These are phyloP conservation scores for Lates japonicus DNA, from an alignment of 2,797 vertebrate genomes.

Conservation along the genomic window DNA sequence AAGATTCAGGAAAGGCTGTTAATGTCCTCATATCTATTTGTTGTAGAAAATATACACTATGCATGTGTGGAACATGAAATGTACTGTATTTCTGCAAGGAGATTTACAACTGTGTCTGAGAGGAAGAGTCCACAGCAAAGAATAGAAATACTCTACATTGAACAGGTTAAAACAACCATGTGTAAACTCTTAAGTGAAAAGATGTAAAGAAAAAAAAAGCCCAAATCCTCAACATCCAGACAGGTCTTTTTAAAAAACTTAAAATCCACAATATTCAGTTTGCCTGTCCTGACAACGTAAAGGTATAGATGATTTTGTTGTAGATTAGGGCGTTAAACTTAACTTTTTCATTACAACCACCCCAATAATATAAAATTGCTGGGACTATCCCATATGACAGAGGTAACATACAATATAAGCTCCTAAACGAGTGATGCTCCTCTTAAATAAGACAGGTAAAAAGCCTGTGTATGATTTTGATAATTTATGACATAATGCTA, in stretches of 20 bases:
- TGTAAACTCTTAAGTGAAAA: background rate
- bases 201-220: too few species aligned
- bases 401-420: background rate
- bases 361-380: background rate
- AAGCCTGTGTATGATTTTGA: background rate
- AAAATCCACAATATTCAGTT: too few species aligned
- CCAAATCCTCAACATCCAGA: too few species aligned
- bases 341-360: background rate
- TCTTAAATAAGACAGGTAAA: slow-evolving; percentile 14
- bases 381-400: background rate
- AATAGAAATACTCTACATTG: too few species aligned
- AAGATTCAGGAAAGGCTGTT: background rate
- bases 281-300: too few species aligned
- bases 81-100: too few species aligned
- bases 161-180: background rate
- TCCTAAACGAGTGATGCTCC: background rate
- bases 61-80: background rate
- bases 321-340: background rate
- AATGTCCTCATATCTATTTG: background rate
- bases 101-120: background rate
- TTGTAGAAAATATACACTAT: background rate
- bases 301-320: background rate
- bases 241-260: too few species aligned
- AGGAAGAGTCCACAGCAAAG: background rate
- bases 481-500: slow-evolving; percentile 9